Evolutionary conservation across 2,888 invertebrate genomes (phyloP).

Genomic region (Odontomyia ornata): DNA sequence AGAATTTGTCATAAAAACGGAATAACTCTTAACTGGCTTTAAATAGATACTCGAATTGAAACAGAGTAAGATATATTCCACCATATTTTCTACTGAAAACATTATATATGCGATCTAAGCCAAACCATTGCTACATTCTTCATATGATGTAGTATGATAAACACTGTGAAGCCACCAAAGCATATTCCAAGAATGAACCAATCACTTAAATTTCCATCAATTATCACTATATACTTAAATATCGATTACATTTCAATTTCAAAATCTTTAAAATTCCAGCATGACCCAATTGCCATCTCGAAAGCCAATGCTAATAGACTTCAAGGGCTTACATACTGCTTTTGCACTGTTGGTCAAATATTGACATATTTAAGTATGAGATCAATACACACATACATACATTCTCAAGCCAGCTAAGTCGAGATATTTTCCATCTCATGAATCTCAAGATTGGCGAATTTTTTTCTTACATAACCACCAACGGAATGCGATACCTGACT

Average conservation of each 20-base stretch:
- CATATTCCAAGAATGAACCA: no score
- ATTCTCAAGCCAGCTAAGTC: not conserved
- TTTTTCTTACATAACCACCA: not conserved
- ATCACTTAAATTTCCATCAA: no score
- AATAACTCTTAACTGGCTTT: no score
- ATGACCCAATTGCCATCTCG: conserved; percentile 1
- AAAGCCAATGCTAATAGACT: not conserved
- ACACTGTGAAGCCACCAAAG: no score
- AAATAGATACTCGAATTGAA: no score
- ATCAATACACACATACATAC: not conserved
- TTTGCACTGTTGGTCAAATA: conserved; percentile 1
- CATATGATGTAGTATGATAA: no score
- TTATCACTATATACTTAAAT: not conserved
- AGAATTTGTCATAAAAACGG: no score
- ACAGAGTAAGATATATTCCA: no score
- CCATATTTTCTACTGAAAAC: no score
- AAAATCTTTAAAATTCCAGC: not conserved
- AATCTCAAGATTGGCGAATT: not conserved
- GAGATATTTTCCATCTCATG: not conserved
- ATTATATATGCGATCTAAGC: no score
- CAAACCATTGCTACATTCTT: no score
- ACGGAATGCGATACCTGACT: conserved; percentile 4
- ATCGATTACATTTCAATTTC: conserved; percentile 8
- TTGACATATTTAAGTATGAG: not conserved
- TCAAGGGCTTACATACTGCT: conserved; percentile 4